Evolutionary conservation across 2,797 vertebrate genomes (phyloP), one percentile per base, ranked within the genome.

Genomic region (Myripristis jacobus): DNA sequence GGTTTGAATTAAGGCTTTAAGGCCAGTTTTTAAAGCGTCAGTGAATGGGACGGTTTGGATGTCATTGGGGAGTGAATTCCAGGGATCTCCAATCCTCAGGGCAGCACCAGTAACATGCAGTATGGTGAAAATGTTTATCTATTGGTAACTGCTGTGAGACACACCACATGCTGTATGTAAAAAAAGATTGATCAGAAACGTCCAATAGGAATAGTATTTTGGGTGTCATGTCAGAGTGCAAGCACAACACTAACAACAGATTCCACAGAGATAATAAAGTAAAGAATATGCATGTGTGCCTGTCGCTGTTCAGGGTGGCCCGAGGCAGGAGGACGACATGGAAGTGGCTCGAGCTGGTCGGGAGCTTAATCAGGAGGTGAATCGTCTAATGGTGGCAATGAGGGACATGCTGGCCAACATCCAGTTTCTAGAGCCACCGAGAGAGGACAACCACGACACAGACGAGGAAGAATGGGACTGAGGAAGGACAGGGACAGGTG

Each of bases 351-450:
- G 94, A 24, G 96, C 95, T 0, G 96, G 94, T 6, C 95, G 94
- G 79, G 95, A 98, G 82, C 94, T 94, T 6, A 96, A 98, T 92
- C 96, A 98, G 73, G 97, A 97, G 72, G 94, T 99, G 71, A 97
- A 99, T 86, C 92, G 96, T 68, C 94, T 99, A 10, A 99, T 99
- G 97, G 95, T 96, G 41, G 98, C 97, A 9, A 97, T 99, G 94
- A 94, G 97, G 19, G 98, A 98, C 93, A 97, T 99, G 96, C 92
- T 99, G 92, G 97, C 96, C 27, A 98, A 98, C 91, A 98, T 99
- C 89, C 95, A 96, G 84, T 98, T 99, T 83, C 96, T 96, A 67
- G 97, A 98, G 74, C 96, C 95, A 0, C 96, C 95, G 0, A 93
- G 88, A 0, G 97, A 99, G 0, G 96, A 98, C 87, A 94, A 96